Conservation (phyloP, 2,888 invertebrate species). For the Nymphalis polychloros region DNA sequence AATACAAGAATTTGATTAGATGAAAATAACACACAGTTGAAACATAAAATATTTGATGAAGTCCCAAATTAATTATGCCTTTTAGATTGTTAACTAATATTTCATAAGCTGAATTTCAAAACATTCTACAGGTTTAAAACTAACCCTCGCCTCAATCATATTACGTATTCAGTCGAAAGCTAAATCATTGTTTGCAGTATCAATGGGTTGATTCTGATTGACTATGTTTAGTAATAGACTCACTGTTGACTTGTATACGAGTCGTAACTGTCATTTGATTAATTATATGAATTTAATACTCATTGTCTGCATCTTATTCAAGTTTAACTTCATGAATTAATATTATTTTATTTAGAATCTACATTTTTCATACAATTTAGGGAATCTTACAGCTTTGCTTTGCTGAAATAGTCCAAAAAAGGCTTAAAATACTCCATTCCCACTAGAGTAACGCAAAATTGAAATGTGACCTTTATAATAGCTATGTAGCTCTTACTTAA, state of each 20-base stretch:
- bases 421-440: no score
- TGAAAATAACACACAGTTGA: background rate
- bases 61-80: background rate
- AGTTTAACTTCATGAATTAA: no score
- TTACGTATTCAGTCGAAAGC: conserved; percentile 4
- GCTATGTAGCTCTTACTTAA: no score
- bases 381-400: no score
- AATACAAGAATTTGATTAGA: no score
- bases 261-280: background rate
- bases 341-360: no score
- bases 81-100: background rate
- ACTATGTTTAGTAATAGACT: background rate
- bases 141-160: background rate
- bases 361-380: no score
- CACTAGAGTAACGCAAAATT: no score
- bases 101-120: background rate
- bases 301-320: no score
- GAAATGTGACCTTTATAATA: no score
- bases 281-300: background rate
- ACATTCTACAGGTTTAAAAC: background rate
- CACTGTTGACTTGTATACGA: background rate
- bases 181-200: conserved; percentile 1
- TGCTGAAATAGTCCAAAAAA: no score
- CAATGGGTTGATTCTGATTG: background rate
- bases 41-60: background rate